These are phyloP conservation scores for Netelia melanura DNA, from an alignment of 2,888 invertebrate genomes.

Conservation along the genomic window DNA sequence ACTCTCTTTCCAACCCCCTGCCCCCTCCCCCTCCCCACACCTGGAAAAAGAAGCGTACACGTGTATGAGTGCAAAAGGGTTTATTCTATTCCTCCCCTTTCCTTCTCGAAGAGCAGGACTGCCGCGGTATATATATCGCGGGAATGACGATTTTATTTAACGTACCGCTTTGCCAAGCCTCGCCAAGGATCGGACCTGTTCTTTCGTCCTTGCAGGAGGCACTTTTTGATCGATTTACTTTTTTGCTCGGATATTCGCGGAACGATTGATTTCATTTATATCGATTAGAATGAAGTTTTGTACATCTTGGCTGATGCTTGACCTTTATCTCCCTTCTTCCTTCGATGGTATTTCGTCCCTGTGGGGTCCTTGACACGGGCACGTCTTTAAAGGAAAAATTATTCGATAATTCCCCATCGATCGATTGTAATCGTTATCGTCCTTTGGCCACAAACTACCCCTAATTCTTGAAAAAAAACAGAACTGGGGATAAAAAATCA, in stretches of 20 bases:
- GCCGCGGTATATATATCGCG: constrained; percentile 37
- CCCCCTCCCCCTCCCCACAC: background rate
- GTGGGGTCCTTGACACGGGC: too few relatives aligned
- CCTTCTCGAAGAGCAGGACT: constrained; percentile 22
- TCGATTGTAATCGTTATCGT: background rate
- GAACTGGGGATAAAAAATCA: too few relatives aligned
- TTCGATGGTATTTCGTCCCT: too few relatives aligned
- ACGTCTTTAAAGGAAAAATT: too few relatives aligned
- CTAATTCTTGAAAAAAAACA: too few relatives aligned
- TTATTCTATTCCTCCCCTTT: constrained; percentile 53
- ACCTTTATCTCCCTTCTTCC: too few relatives aligned
- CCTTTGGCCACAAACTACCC: constrained; percentile 1
- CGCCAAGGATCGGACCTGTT: constrained; percentile 24
- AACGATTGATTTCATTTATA: background rate
- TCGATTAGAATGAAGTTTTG: too few relatives aligned
- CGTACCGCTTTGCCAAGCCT: constrained; percentile 24
- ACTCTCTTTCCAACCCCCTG: too few relatives aligned
- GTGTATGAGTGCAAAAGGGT: constrained; percentile 52
- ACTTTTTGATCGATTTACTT: constrained; percentile 18
- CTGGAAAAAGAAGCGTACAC: constrained; percentile 38
- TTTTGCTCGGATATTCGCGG: constrained; percentile 21
- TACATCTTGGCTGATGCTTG: too few relatives aligned
- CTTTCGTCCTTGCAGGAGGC: constrained; percentile 22
- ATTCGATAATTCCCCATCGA: too few relatives aligned
- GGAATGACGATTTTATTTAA: constrained; percentile 55